Base-by-base conservation (phyloP, 2,888 invertebrate genomes). In the Pachliopta kotzebuea region DNA sequence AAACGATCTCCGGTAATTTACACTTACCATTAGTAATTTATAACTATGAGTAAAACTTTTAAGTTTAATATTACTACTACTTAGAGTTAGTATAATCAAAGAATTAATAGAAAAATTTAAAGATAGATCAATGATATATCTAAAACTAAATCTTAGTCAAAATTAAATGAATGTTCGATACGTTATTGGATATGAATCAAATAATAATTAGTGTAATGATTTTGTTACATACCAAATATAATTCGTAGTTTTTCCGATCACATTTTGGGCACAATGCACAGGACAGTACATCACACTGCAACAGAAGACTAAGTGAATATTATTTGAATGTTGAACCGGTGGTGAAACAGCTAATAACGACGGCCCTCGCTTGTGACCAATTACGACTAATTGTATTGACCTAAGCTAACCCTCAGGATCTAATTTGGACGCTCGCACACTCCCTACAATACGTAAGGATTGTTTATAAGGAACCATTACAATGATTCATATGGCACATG, bases 371-470 rank as follows among this genome's bases (percentile, higher is more conserved):
- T 66, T 76, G 74, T 72, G 74, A 74, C 78, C 86, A 89, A 90
- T 90, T 89, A 88, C 74, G 71, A 70, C 77, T 90, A 90, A 90
- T 90, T 89, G 83, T 86, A 88, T 90, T 90, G 90, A 90, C 90
- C 90, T 86, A 85, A 88, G 84, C 84, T 83, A 85, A 90, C 90
- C 88, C 87, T 79, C 65, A 73, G 80, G 79, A 78, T 84, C 87
- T 89, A 89, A 89, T 88, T 87, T 76, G 67, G 83, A 76, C 76
- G 77, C 72, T 81, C 86, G 86, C 79, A 71, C 70, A 69, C 75
- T 74, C 76, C 76, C 74, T 71, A 72, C 73, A 72, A 67, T 71
- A 68, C 37, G 37, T 26, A 56, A 55, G 49, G 50, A 37, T 31
- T 37, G 31, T 45, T 8, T 49, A 21, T 49, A 37, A 37, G 37